A percentile compares a stretch with the other conserved stretches of the same genome.
phyloP scores from a whole-genome alignment of 2,797 vertebrate genomes.

The Scyliorhinus canicula region DNA sequence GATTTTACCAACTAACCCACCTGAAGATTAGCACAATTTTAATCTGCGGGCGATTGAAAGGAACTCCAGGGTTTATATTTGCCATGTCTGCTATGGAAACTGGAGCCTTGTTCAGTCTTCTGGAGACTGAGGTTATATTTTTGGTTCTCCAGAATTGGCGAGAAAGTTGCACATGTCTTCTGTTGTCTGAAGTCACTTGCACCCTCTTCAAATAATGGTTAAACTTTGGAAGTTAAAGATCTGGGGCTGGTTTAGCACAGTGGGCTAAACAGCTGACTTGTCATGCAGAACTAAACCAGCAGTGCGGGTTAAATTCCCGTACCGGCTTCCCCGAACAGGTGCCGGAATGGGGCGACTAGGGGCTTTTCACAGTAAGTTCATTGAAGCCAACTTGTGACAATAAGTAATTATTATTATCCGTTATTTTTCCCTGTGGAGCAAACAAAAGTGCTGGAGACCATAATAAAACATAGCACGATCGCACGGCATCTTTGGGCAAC shows the following conservation, averaged over 20 bases:
- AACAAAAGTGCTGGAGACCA: neutral
- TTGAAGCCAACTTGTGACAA: too few species aligned
- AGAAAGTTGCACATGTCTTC: neutral
- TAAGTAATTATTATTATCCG: too few species aligned
- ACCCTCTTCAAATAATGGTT: neutral
- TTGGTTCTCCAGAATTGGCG: neutral
- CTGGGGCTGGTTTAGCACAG: too few species aligned
- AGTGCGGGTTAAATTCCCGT: too few species aligned
- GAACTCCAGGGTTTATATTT: neutral
- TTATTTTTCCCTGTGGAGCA: neutral
- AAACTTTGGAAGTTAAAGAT: neutral
- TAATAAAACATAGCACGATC: neutral
- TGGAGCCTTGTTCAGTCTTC: neutral
- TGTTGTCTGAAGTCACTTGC: neutral
- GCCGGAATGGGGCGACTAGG: too few species aligned
- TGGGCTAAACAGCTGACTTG: too few species aligned
- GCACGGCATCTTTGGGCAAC: too few species aligned
- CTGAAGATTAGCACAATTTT: neutral
- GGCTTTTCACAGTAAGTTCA: too few species aligned
- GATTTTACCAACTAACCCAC: too few species aligned
- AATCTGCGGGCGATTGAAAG: neutral
- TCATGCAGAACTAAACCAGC: too few species aligned
- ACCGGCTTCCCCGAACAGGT: too few species aligned
- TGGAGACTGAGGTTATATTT: neutral
- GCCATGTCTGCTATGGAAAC: neutral